Conservation (phyloP, 1,140 invertebrate genomes). For the Leucophenga varia region DNA sequence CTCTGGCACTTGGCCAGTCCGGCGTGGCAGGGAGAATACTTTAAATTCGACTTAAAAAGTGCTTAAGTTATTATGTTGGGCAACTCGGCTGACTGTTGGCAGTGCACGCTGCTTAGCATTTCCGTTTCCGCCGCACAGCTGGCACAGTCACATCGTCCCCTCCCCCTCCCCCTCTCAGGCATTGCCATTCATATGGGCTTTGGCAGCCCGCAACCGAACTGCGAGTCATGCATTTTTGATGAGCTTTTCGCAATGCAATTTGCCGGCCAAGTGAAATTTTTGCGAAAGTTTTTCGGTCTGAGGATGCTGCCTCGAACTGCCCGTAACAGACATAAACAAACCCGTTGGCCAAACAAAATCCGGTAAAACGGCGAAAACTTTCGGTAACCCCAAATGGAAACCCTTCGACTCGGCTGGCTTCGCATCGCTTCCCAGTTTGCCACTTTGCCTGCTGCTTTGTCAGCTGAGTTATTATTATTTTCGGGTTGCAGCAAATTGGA, state of each 20-base stretch:
- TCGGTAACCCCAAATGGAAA: constrained; percentile 1
- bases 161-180: no score
- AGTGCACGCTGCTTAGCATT: constrained; percentile 34
- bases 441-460: no score
- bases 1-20: constrained; percentile 21
- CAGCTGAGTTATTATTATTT: constrained; percentile 33
- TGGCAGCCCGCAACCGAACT: neutral
- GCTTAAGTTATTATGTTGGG: constrained; percentile 44
- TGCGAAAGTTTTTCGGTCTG: no score
- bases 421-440: constrained; percentile 12
- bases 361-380: neutral
- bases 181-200: constrained; percentile 8
- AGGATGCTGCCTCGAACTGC: no score
- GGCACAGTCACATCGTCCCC: no score
- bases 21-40: no score
- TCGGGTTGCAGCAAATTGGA: constrained; percentile 36
- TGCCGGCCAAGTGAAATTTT: constrained; percentile 13
- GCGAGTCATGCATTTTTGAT: constrained; percentile 30
- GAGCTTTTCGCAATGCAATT: constrained; percentile 25
- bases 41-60: constrained; percentile 44
- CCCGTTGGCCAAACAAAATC: constrained; percentile 16
- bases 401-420: neutral
- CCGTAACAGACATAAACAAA: constrained; percentile 7
- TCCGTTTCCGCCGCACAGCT: constrained; percentile 39
- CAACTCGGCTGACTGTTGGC: constrained; percentile 7